phyloP scores from a whole-genome alignment of 2,113 vertebrate species.

The Colossoma macropomum region DNA sequence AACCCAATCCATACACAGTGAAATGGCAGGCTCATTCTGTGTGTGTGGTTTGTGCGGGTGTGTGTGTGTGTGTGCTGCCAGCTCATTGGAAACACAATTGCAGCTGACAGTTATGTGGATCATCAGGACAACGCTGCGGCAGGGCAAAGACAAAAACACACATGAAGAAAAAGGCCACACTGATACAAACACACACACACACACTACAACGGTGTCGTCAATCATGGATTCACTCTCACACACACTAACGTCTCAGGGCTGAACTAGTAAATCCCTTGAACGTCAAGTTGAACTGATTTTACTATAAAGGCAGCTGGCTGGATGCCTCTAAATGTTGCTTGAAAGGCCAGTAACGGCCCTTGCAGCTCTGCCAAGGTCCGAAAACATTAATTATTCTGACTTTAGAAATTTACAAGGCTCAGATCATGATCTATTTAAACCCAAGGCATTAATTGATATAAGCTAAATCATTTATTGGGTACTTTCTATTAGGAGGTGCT shows the following conservation, averaged over 20 bases:
- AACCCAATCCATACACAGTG: neutral
- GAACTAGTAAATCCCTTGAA: constrained; percentile 10
- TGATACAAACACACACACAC: neutral
- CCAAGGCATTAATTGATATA: no score
- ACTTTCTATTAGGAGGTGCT: no score
- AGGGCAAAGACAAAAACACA: constrained; percentile 24
- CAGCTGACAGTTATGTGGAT: constrained; percentile 45
- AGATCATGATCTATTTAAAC: no score
- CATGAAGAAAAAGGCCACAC: neutral
- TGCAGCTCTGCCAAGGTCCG: neutral
- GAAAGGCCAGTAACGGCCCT: neutral
- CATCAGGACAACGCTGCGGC: constrained; percentile 38
- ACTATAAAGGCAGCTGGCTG: constrained; percentile 19
- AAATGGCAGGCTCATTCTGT: neutral
- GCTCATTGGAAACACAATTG: constrained; percentile 35
- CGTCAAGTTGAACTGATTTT: neutral
- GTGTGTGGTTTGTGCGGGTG: constrained; percentile 16
- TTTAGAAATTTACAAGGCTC: no score
- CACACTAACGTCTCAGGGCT: neutral
- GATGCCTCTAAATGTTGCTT: constrained; percentile 29
- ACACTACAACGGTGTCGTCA: neutral
- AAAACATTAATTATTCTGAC: no score
- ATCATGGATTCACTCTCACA: neutral
- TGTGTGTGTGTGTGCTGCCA: constrained; percentile 19
- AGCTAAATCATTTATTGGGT: no score